A percentile compares a stretch with the other conserved stretches of the same genome.
These are phyloP conservation scores for Rousettus leschenaultii DNA, from an alignment of 2,113 vertebrate genomes.

Conservation along the genomic window DNA sequence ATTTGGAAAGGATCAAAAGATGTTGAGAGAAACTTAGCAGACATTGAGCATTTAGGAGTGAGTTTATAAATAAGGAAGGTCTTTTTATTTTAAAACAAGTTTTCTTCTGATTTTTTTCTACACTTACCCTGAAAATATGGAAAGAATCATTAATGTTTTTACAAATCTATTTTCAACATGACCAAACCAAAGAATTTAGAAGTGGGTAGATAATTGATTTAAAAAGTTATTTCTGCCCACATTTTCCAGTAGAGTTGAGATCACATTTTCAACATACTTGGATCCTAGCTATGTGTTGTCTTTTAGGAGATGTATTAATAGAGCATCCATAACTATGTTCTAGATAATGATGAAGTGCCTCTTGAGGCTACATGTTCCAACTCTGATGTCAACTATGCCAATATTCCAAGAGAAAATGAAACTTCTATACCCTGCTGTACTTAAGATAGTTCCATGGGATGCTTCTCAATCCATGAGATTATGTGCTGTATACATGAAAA, in stretches of 20 bases:
- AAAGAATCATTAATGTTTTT: background rate
- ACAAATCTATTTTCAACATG: background rate
- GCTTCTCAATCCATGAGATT: background rate
- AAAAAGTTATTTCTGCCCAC: background rate
- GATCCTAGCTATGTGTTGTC: background rate
- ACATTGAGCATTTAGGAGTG: background rate
- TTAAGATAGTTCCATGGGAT: background rate
- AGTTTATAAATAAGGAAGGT: background rate
- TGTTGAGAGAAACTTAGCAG: background rate
- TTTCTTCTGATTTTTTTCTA: background rate
- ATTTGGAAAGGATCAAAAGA: background rate
- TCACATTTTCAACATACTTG: background rate
- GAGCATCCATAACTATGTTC: background rate
- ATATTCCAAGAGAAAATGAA: conserved; percentile 1
- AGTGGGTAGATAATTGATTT: background rate
- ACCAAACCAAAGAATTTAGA: background rate
- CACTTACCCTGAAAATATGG: background rate
- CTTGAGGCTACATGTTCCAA: background rate
- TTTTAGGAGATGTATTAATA: background rate
- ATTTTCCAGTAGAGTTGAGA: background rate
- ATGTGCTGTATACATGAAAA: background rate
- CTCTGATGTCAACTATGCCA: background rate
- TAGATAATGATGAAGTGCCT: conserved; percentile 20
- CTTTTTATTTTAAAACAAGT: background rate
- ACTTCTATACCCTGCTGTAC: background rate